These are phyloP conservation scores for Panthera tigris DNA, from an alignment of 2,113 vertebrate species.

Conservation along the genomic window DNA sequence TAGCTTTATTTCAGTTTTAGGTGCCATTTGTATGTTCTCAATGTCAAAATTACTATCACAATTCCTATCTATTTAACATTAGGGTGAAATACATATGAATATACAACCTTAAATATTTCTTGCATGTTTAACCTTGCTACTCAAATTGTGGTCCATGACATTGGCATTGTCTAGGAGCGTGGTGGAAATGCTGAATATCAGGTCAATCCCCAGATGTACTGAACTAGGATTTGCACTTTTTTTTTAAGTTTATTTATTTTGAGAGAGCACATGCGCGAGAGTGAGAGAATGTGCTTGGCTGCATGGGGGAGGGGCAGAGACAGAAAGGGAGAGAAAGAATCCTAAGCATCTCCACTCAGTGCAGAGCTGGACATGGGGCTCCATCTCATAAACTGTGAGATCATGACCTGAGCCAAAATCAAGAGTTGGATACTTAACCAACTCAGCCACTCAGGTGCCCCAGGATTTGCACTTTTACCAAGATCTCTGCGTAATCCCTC, in stretches of 20 bases:
- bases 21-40: constrained; percentile 15
- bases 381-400: too few species aligned
- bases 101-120: constrained; percentile 50
- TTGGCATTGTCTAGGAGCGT: too few species aligned
- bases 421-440: too few species aligned
- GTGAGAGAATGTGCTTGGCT: too few species aligned
- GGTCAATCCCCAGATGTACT: not conserved
- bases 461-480: not conserved
- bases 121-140: not conserved
- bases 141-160: not conserved
- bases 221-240: not conserved
- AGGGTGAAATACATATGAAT: constrained; percentile 55
- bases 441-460: too few species aligned
- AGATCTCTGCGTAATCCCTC: not conserved
- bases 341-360: too few species aligned
- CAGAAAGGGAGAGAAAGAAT: too few species aligned
- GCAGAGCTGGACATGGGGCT: too few species aligned
- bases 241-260: too few species aligned
- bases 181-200: not conserved
- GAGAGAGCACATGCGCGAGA: too few species aligned
- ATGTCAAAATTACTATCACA: constrained; percentile 45
- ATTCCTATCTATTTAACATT: constrained; percentile 60
- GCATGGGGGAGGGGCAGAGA: too few species aligned
- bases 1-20: constrained; percentile 8
- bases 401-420: too few species aligned